Evolutionary conservation across 64 coral and sea anemone genomes (phyloP).

Genomic region (Porites lutea): DNA sequence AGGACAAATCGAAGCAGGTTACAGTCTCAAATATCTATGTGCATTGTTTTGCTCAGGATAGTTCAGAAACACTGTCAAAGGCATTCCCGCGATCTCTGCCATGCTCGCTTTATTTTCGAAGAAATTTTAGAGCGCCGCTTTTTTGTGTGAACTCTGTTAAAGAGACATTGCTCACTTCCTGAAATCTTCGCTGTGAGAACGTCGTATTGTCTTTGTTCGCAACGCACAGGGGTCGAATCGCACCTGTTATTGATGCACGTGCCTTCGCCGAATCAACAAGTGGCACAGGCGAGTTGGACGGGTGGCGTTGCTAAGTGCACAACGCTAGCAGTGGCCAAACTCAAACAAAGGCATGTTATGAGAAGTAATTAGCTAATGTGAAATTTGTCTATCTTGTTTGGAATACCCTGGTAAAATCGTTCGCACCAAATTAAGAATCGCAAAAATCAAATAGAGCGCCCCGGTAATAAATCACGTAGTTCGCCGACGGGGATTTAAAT

Average conservation of each 20-base stretch:
- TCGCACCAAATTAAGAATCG: conserved; percentile 11
- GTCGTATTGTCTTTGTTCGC: conserved; percentile 27
- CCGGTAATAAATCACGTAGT: background rate
- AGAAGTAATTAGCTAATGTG: conserved; percentile 37
- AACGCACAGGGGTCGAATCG: conserved; percentile 5
- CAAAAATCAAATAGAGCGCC: conserved; percentile 14
- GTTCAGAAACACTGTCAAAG: background rate
- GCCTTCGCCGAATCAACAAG: conserved; percentile 46
- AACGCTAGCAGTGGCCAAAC: conserved; percentile 45
- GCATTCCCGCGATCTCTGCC: background rate
- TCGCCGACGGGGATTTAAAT: background rate
- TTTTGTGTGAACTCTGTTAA: background rate
- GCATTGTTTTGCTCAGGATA: conserved; percentile 4
- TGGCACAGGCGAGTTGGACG: conserved; percentile 28
- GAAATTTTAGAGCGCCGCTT: background rate
- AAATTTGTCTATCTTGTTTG: conserved; percentile 42
- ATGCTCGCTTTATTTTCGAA: background rate
- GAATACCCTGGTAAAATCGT: conserved; percentile 26
- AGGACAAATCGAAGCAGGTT: background rate
- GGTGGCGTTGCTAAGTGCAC: conserved; percentile 49
- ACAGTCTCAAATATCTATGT: background rate
- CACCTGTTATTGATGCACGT: conserved; percentile 42
- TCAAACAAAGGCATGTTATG: conserved; percentile 56
- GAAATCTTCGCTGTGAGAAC: conserved; percentile 13
- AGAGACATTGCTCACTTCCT: background rate